phyloP scores from a whole-genome alignment of 2,797 vertebrate species.

The Danio aesculapii region DNA sequence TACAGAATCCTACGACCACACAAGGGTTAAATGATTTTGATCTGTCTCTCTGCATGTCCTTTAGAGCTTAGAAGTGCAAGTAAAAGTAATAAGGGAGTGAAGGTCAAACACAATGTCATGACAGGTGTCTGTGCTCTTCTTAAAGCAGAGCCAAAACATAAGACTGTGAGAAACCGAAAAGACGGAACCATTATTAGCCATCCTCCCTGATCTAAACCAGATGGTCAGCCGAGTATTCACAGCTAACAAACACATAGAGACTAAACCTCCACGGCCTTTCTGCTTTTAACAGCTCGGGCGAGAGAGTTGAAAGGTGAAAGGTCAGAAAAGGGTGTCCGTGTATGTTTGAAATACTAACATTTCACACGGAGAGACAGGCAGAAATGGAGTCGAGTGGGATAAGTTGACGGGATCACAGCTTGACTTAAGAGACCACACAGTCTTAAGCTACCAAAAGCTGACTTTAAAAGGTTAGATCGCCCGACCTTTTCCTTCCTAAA shows the following conservation, averaged over 20 bases:
- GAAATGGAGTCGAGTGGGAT: constrained; percentile 42
- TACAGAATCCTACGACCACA: too few species aligned
- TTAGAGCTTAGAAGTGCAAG: constrained; percentile 10
- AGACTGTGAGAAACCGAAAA: constrained; percentile 36
- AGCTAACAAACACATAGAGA: constrained; percentile 29
- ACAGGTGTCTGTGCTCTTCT: constrained; percentile 14
- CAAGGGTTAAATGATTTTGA: too few species aligned
- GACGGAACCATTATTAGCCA: constrained; percentile 35
- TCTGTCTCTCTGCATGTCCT: constrained; percentile 4
- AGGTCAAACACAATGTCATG: constrained; percentile 45
- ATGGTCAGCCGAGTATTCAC: constrained; percentile 2
- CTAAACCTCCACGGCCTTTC: constrained; percentile 17
- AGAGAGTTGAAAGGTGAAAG: constrained; percentile 24
- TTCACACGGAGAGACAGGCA: constrained; percentile 39
- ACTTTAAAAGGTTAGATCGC: constrained; percentile 49
- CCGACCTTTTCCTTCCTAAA: constrained; percentile 45
- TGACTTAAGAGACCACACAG: constrained; percentile 54
- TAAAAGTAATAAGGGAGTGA: constrained; percentile 47
- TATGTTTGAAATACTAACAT: constrained; percentile 50
- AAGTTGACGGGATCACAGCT: constrained; percentile 23
- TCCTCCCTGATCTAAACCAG: constrained; percentile 34
- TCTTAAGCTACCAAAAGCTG: constrained; percentile 43
- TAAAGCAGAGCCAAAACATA: neutral
- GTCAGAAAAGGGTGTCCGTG: constrained; percentile 41
- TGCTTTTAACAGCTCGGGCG: constrained; percentile 2